A percentile compares a stretch with the other conserved stretches of the same genome.
phyloP scores from a whole-genome alignment of 2,113 vertebrate genomes.

The Apistogramma diplotaenia region DNA sequence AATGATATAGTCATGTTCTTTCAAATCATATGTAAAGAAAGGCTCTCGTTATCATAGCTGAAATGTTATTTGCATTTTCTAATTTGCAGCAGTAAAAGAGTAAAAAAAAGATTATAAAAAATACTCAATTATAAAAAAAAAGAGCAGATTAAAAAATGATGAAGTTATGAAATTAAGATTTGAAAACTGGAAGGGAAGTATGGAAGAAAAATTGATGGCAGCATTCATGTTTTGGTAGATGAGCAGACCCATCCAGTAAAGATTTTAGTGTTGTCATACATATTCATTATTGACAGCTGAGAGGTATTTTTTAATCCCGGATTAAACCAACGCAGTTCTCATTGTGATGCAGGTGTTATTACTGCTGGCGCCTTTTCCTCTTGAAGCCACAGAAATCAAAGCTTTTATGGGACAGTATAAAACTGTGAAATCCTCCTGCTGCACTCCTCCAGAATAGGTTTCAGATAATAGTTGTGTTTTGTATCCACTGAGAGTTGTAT shows the following conservation, averaged over 20 bases:
- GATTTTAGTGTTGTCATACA: not conserved
- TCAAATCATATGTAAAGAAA: not conserved
- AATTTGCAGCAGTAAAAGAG: not conserved
- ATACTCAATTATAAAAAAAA: not conserved
- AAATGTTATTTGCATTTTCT: not conserved
- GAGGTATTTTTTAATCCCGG: not conserved
- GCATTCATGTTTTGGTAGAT: not conserved
- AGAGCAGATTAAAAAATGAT: not conserved
- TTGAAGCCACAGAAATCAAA: not conserved
- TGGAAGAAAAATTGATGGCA: not conserved
- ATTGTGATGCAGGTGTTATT: not conserved
- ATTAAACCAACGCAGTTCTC: not conserved
- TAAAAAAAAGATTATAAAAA: not conserved
- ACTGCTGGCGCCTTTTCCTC: not conserved
- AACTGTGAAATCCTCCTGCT: not conserved
- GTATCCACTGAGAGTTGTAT: not conserved
- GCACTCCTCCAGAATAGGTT: not conserved
- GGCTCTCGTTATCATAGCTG: not conserved
- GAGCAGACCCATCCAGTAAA: not conserved
- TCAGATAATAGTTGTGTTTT: not conserved
- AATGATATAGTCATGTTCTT: not conserved
- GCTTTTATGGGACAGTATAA: not conserved
- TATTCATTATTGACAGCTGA: not conserved
- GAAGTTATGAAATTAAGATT: not conserved
- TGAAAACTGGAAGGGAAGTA: not conserved